phyloP scores from a whole-genome alignment of 2,888 invertebrate species.

The Mythimna albipuncta region DNA sequence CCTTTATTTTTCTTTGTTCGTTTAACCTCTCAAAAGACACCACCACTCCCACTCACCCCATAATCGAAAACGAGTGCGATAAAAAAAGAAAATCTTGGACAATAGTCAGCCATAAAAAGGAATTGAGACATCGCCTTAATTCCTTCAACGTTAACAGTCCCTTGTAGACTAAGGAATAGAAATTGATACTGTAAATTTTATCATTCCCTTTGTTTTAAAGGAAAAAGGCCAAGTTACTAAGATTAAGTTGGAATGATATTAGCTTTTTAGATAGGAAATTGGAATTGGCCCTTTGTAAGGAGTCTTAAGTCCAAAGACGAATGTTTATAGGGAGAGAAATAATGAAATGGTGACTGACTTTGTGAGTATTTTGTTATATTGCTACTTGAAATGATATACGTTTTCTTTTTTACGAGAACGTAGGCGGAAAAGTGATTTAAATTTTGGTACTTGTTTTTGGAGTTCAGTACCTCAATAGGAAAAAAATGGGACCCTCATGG shows the following conservation, averaged over 20 bases:
- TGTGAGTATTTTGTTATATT: not conserved
- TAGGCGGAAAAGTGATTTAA: not conserved
- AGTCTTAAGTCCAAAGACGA: slow-evolving; percentile 1
- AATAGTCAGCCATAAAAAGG: slow-evolving; percentile 60
- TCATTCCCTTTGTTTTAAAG: slow-evolving; percentile 53
- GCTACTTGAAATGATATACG: not conserved
- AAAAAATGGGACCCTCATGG: no score
- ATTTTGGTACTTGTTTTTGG: not conserved
- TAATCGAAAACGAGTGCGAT: slow-evolving; percentile 37
- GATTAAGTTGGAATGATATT: slow-evolving; percentile 57
- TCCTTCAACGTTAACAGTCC: slow-evolving; percentile 56
- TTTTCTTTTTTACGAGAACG: not conserved
- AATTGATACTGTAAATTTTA: slow-evolving; percentile 68
- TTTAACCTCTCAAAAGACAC: no score
- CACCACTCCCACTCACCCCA: slow-evolving; percentile 4
- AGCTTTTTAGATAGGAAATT: slow-evolving; percentile 52
- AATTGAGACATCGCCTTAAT: slow-evolving; percentile 70
- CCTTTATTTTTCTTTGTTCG: no score
- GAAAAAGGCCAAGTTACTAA: slow-evolving; percentile 53
- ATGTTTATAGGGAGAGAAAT: not conserved
- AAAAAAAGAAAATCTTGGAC: slow-evolving; percentile 55
- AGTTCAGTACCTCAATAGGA: no score
- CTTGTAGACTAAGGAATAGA: slow-evolving; percentile 53
- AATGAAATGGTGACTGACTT: not conserved
- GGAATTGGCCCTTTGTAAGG: slow-evolving; percentile 35